Conservation (phyloP, 2,797 vertebrate genomes). For the Benthosema pterotum region DNA sequence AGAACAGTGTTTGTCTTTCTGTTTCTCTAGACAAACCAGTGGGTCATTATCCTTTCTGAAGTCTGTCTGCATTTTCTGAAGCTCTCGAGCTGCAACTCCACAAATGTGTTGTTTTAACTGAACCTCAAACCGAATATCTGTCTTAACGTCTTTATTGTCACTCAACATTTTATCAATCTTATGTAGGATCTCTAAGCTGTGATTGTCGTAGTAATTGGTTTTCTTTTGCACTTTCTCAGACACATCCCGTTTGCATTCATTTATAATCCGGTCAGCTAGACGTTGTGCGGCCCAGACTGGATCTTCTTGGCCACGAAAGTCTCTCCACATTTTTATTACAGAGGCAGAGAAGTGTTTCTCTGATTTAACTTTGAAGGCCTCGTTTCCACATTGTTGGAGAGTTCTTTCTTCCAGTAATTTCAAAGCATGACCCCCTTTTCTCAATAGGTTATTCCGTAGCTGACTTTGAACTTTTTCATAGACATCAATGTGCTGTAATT, state of each 20-base stretch:
- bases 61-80: too few relatives aligned
- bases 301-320: accelerated
- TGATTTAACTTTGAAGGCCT: conserved; percentile 8
- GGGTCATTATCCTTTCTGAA: too few relatives aligned
- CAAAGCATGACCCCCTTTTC: conserved; percentile 31
- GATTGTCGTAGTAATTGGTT: too few relatives aligned
- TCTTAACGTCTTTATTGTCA: too few relatives aligned
- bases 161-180: too few relatives aligned
- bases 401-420: not conserved
- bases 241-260: conserved; percentile 24
- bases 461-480: accelerated
- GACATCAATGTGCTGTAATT: conserved; percentile 20
- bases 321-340: accelerated
- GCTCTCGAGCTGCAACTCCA: too few relatives aligned
- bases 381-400: not conserved
- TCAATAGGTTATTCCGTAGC: conserved; percentile 58
- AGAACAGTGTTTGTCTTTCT: too few relatives aligned
- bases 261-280: conserved; percentile 42
- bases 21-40: too few relatives aligned
- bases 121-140: too few relatives aligned
- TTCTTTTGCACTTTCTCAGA: too few relatives aligned
- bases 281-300: not conserved
- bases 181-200: too few relatives aligned
- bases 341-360: accelerated
- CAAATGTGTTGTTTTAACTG: too few relatives aligned